phyloP scores from a whole-genome alignment of 1,140 invertebrate species.

The Tetranychus urticae region DNA sequence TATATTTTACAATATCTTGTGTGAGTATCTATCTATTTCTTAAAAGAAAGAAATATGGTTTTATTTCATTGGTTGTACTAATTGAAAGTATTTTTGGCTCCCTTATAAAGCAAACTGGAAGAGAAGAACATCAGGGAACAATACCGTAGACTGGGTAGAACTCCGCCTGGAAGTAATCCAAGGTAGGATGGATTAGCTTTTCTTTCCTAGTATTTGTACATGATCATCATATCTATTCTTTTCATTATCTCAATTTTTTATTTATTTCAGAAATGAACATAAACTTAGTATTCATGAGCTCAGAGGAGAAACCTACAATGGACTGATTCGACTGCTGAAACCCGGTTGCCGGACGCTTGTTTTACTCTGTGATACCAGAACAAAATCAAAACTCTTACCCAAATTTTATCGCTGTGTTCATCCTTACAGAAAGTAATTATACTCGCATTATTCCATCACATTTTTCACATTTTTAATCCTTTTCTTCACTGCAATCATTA shows the following conservation, averaged over 20 bases:
- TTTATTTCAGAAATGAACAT: constrained; percentile 8
- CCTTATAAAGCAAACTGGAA: constrained; percentile 37
- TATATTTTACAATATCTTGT: constrained; percentile 73
- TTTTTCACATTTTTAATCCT: background rate
- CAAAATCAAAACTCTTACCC: constrained; percentile 55
- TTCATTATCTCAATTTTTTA: background rate
- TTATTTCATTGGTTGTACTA: background rate
- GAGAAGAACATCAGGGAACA: constrained; percentile 44
- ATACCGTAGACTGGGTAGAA: constrained; percentile 12
- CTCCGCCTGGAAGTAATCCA: constrained; percentile 10
- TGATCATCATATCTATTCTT: background rate
- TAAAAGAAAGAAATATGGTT: background rate
- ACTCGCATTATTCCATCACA: background rate
- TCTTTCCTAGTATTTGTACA: background rate
- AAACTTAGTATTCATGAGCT: constrained; percentile 62
- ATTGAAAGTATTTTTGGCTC: background rate
- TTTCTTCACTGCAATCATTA: background rate
- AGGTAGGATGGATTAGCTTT: background rate
- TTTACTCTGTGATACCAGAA: constrained; percentile 64
- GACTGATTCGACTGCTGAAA: constrained; percentile 68
- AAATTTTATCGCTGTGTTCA: constrained; percentile 78
- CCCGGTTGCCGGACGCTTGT: constrained; percentile 84
- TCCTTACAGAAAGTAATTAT: constrained; percentile 66
- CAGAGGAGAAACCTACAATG: constrained; percentile 80
- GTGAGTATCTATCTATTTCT: constrained; percentile 24